Conservation (phyloP, 64 coral and sea anemone species). For the Actinia tenebrosa region DNA sequence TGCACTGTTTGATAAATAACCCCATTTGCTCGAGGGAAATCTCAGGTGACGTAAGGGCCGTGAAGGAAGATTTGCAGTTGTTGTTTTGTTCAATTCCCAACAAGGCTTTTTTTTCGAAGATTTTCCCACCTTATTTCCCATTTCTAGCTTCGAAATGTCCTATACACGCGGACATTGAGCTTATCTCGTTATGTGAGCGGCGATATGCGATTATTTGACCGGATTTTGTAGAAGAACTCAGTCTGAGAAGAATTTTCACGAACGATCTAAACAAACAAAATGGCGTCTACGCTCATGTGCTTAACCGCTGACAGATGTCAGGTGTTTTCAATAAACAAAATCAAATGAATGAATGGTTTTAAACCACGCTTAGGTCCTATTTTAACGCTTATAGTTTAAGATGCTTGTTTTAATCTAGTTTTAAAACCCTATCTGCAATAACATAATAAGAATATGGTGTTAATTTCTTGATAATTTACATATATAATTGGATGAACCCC, state of each 20-base stretch:
- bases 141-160: conserved; percentile 15
- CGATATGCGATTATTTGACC: conserved; percentile 4
- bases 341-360: neutral
- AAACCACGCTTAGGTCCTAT: too few species aligned
- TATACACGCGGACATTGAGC: neutral
- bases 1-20: conserved; percentile 42
- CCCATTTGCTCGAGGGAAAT: conserved; percentile 5
- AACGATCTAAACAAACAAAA: conserved; percentile 19
- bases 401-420: too few species aligned
- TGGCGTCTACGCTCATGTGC: conserved; percentile 14
- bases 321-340: neutral
- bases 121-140: conserved; percentile 79
- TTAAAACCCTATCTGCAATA: too few species aligned
- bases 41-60: conserved; percentile 63
- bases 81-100: conserved; percentile 40
- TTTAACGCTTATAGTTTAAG: too few species aligned
- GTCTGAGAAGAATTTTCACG: conserved; percentile 11
- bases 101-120: conserved; percentile 37
- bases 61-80: conserved; percentile 41
- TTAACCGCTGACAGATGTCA: conserved; percentile 14
- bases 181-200: neutral
- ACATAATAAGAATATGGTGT: too few species aligned
- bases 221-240: conserved; percentile 5
- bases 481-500: too few species aligned
- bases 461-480: too few species aligned